These are phyloP conservation scores for Oscheius sp. DNA, from an alignment of 2,888 invertebrate species.

Conservation along the genomic window DNA sequence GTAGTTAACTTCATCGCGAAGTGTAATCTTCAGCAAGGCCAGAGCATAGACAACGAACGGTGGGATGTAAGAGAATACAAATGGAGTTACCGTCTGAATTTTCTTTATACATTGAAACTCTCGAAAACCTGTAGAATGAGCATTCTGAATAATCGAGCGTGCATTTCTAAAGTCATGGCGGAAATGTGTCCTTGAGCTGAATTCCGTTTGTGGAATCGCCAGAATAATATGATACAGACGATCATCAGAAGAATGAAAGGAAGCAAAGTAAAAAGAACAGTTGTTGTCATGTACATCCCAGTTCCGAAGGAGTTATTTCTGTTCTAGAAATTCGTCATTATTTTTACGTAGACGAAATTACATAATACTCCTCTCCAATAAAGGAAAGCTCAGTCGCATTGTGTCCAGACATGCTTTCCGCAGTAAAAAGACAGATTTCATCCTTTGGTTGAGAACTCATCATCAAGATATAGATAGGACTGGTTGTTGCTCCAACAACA, in stretches of 20 bases:
- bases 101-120: background rate
- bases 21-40: background rate
- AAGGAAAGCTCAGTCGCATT: background rate
- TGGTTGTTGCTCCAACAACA: background rate
- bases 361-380: background rate
- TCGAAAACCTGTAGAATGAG: slow-evolving; percentile 1
- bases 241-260: slow-evolving; percentile 6
- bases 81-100: slow-evolving; percentile 4
- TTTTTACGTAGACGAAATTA: background rate
- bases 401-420: slow-evolving; percentile 1
- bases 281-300: background rate
- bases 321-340: background rate
- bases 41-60: background rate
- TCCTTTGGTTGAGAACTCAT: too few relatives aligned
- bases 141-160: background rate
- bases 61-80: background rate
- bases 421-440: background rate
- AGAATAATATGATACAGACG: background rate
- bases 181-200: background rate
- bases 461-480: too few relatives aligned
- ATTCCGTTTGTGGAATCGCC: background rate
- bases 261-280: background rate
- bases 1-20: background rate
- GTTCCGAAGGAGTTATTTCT: background rate
- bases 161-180: background rate